Base-by-base conservation (phyloP, 2,888 invertebrate genomes). In the Incurvaria masculella region DNA sequence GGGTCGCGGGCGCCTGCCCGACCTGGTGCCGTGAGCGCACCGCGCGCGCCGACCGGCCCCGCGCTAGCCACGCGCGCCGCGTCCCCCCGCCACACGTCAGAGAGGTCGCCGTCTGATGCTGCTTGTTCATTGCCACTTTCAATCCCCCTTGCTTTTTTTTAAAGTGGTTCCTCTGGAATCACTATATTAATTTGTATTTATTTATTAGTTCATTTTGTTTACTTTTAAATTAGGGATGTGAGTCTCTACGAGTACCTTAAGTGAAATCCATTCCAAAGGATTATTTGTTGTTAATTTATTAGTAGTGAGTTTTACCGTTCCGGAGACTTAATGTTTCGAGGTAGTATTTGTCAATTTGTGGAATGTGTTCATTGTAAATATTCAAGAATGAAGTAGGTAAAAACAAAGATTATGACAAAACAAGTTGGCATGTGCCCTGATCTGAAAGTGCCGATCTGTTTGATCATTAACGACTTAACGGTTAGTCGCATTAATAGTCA, bases 1-100 rank as follows among this genome's bases (percentile, higher is more conserved):
- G 79, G 79, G 72, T 69, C 74, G 75, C 66, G 74, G 72, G 71
- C 79, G 79, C 79, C 79, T 79, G 79, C 79, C 79, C 78, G 79
- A 79, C 76, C 75, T 79, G 69, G 79, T 79, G 75, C 79, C 79
- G 75, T 79, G 79, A 79, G 75, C 69, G 56, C 56, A 60, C 61
- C 61, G 50, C 50, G 59, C 56, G 56, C 58, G 57, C 53, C 59
- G 57, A 58, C 58, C 58, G 60, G 65, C 58, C 65, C 60, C 62
- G 60, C 59, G 56, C 59, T 62, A 60, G 46, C 38, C 61, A 57
- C 58, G 59, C 52, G 58, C 50, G 52, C 54, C 58, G 42, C 51
- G 26, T 45, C 49, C 51, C 38, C 44, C 48, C 42, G 42, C 45
- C 42, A 3, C 4, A n/a, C 33, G 33, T n/a, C 33, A 4, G 4